Conservation (phyloP, 2,888 invertebrate genomes). For the Tenthredo livida region DNA sequence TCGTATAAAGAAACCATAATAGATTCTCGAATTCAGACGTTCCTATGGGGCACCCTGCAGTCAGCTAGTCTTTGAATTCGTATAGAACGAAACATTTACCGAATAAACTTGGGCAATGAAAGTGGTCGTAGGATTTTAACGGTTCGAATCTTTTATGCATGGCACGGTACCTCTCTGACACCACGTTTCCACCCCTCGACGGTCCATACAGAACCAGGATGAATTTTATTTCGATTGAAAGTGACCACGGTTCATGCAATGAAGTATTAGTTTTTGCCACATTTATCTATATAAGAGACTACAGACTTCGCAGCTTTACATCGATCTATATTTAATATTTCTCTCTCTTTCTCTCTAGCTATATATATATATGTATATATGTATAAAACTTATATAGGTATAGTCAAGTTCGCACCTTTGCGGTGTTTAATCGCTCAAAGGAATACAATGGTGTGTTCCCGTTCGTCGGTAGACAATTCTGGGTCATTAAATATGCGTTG, state of each 20-base stretch:
- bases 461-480: conserved; percentile 48
- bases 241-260: conserved; percentile 13
- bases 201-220: not conserved
- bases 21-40: conserved; percentile 35
- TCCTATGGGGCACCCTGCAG: conserved; percentile 57
- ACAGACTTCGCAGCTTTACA: not conserved
- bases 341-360: too few species aligned
- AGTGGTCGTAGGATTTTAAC: conserved; percentile 46
- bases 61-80: conserved; percentile 56
- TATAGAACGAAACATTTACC: conserved; percentile 42
- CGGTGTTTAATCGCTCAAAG: conserved; percentile 53
- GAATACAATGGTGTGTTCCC: conserved; percentile 51
- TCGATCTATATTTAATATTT: conserved; percentile 6
- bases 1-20: conserved; percentile 39
- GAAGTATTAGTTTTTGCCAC: not conserved
- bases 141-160: conserved; percentile 49
- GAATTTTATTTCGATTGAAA: conserved; percentile 40
- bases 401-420: conserved; percentile 46
- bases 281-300: not conserved
- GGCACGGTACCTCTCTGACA: conserved; percentile 32
- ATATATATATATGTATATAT: not conserved
- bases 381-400: not conserved
- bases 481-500: conserved; percentile 52
- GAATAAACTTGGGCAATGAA: conserved; percentile 26
- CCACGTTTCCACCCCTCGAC: not conserved